phyloP scores from a whole-genome alignment of 2,888 invertebrate genomes.

The Ypsolopha scabrella region DNA sequence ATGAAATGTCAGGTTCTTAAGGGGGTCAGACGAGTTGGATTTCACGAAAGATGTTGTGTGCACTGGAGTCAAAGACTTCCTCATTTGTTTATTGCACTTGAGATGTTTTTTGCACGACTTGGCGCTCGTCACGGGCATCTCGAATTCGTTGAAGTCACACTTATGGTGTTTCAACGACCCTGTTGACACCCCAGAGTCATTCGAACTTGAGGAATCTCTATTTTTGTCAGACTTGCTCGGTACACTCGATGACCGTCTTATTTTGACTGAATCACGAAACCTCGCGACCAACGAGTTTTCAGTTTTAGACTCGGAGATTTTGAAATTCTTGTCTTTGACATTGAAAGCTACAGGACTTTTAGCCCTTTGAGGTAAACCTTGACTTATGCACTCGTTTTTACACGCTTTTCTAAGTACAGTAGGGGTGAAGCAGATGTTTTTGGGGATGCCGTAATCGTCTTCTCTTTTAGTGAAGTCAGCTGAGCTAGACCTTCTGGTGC shows the following conservation, averaged over 20 bases:
- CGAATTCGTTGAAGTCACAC: constrained; percentile 73
- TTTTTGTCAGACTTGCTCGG: constrained; percentile 78
- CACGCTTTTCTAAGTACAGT: constrained; percentile 48
- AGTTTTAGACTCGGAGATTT: constrained; percentile 50
- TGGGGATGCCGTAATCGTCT: constrained; percentile 53
- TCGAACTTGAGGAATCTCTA: constrained; percentile 77
- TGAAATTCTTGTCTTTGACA: constrained; percentile 41
- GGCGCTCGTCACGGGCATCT: constrained; percentile 62
- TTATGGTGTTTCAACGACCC: constrained; percentile 74
- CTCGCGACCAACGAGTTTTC: constrained; percentile 53
- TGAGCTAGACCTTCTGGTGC: constrained; percentile 70
- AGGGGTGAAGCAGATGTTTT: constrained; percentile 50
- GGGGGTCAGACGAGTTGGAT: constrained; percentile 73
- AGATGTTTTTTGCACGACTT: constrained; percentile 56
- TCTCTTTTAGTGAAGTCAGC: constrained; percentile 73
- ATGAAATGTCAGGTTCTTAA: constrained; percentile 73
- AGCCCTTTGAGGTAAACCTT: constrained; percentile 22
- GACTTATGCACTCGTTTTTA: constrained; percentile 49
- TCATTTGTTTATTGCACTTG: constrained; percentile 55
- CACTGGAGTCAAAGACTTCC: constrained; percentile 49
- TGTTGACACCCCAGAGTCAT: constrained; percentile 78
- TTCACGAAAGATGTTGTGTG: constrained; percentile 72
- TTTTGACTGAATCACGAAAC: constrained; percentile 70
- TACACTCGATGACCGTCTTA: constrained; percentile 75
- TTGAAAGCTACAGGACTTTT: constrained; percentile 25